A percentile compares a stretch with the other conserved stretches of the same genome.
These are phyloP conservation scores for Copidosoma floridanum DNA, from an alignment of 1,140 invertebrate species.

Conservation along the genomic window DNA sequence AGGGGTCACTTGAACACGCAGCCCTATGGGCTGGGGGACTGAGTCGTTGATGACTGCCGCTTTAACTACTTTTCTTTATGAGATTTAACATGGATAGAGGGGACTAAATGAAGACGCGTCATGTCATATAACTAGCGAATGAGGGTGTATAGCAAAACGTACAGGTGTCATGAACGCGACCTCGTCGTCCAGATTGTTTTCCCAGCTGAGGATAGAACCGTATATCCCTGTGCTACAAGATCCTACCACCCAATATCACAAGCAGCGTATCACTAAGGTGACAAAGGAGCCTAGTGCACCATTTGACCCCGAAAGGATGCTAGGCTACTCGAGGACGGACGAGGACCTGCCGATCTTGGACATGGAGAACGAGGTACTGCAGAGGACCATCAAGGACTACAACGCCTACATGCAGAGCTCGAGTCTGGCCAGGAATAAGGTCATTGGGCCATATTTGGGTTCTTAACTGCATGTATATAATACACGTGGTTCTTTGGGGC, in stretches of 20 bases:
- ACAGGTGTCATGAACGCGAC: background rate
- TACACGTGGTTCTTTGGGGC: no score
- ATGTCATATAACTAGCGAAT: no score
- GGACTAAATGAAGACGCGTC: no score
- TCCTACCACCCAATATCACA: background rate
- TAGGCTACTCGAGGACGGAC: slow-evolving; percentile 45
- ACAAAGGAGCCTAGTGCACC: background rate
- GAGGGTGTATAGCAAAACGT: no score
- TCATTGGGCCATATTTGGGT: no score
- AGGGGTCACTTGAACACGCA: no score
- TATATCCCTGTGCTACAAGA: background rate
- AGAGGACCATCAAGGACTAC: slow-evolving; percentile 45
- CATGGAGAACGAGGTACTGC: slow-evolving; percentile 46
- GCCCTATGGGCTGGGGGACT: no score
- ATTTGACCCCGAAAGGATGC: slow-evolving; percentile 44
- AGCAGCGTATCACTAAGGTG: slow-evolving; percentile 21
- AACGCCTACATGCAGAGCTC: slow-evolving; percentile 44
- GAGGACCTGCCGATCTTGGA: slow-evolving; percentile 45
- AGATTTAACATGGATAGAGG: no score
- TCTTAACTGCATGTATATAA: slow-evolving; percentile 28
- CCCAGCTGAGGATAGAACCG: slow-evolving; percentile 13
- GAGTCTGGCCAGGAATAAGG: slow-evolving; percentile 26
- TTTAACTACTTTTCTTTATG: no score
- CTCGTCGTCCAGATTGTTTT: background rate
- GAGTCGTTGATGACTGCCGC: no score